Evolutionary conservation across 2,888 invertebrate genomes (phyloP).

Genomic region (Ptycholaimellus sp.): DNA sequence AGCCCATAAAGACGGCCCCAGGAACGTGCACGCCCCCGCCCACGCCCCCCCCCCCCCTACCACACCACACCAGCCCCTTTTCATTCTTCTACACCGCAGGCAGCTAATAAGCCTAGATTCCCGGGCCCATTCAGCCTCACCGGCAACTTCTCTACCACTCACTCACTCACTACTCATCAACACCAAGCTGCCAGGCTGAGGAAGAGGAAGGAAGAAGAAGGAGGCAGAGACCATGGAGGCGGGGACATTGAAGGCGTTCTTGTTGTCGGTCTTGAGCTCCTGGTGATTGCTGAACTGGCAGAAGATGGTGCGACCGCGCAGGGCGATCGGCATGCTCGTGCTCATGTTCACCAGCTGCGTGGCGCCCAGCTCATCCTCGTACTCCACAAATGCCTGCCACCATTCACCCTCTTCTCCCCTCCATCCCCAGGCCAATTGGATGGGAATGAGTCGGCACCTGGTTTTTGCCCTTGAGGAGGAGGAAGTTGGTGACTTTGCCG

Average conservation of each 20-base stretch:
- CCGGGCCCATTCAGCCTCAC: slow-evolving; percentile 7
- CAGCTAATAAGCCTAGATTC: too few relatives aligned
- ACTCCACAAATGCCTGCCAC: slow-evolving; percentile 77
- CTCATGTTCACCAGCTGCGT: slow-evolving; percentile 85
- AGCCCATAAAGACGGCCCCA: too few relatives aligned
- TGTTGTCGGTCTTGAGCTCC: slow-evolving; percentile 85
- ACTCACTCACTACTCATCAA: slow-evolving; percentile 4
- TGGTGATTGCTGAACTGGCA: slow-evolving; percentile 89
- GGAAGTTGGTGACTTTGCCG: slow-evolving; percentile 86
- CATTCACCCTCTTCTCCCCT: slow-evolving; percentile 5
- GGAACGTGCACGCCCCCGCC: too few relatives aligned
- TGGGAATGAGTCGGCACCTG: slow-evolving; percentile 24
- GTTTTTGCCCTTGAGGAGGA: slow-evolving; percentile 61
- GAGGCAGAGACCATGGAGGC: slow-evolving; percentile 1
- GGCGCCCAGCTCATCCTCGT: slow-evolving; percentile 79
- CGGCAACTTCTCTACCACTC: slow-evolving; percentile 7
- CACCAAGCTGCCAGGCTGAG: not conserved
- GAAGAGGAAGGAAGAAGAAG: not conserved
- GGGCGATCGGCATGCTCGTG: slow-evolving; percentile 65
- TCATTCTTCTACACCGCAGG: too few relatives aligned
- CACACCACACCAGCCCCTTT: too few relatives aligned
- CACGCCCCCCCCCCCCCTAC: too few relatives aligned
- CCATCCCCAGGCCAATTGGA: slow-evolving; percentile 3
- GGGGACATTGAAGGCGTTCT: slow-evolving; percentile 1
- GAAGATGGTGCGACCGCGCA: slow-evolving; percentile 81